Base-by-base conservation (phyloP, 1,140 invertebrate species). In the Dreissena rostriformis region DNA sequence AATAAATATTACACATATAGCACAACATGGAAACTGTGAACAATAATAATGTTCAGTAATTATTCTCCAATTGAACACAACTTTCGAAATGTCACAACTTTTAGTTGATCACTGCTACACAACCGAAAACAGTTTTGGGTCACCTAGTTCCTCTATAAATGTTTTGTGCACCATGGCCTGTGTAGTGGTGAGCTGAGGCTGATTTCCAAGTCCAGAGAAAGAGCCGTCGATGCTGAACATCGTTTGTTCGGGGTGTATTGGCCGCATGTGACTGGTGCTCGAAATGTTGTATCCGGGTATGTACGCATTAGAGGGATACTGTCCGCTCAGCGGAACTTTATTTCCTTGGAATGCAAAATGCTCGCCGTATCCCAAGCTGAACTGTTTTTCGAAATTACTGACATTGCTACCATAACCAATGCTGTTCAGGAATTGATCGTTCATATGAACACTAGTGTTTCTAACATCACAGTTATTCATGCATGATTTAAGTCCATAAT, bases 101-200 rank as follows among this genome's bases (percentile, higher is more conserved):
- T 61, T 4, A 61, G 17, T n/a, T 6, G 22, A n/a, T 4, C 68
- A 80, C 39, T 63, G 71, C 70, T 73, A 82, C 17, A 82, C 80
- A 82, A 78, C 82, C 52, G 74, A 77, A 52, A 57, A 84, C 8
- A 84, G 52, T 14, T 51, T 65, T 26, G 82, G 73, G 61, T 84
- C 82, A 70, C 82, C 68, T 7, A 84, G 52, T 65, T 77, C 74
- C 52, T 84, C 82, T 28, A 72, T 78, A 49, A 77, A 84, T 26
- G 82, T 73, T 67, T 72, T 77, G 51, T 84, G 82, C 66, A 84
- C 74, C 82, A 84, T 77, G 14, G 75, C 82, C 77, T 77, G 74
- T 22, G 82, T 84, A 28, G 77, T 72, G 26, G 29, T 84, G 17
- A 77, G 66, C 55, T 73, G 57, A n/a, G 39, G 68, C 39, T 51